Evolutionary conservation across 2,888 invertebrate genomes (phyloP).

Genomic region (Lamproptera curius): DNA sequence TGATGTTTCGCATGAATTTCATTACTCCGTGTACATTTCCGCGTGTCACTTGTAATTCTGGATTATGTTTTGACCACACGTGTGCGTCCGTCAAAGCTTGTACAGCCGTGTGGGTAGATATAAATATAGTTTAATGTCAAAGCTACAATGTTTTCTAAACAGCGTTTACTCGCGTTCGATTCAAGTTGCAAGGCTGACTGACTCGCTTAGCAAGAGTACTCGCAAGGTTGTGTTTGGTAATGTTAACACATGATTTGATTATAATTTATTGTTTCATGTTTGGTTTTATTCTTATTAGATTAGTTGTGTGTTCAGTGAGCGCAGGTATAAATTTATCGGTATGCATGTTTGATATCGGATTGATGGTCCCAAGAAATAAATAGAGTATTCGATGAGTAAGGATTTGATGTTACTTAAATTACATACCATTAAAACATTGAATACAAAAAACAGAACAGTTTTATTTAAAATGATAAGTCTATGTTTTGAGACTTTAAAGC

Average conservation of each 20-base stretch:
- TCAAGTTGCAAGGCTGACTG: constrained; percentile 13
- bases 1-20: background rate
- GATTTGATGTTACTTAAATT: too few species aligned
- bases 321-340: background rate
- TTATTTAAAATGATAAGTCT: too few species aligned
- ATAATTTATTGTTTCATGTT: constrained; percentile 9
- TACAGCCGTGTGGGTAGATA: background rate
- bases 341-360: too few species aligned
- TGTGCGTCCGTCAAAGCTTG: constrained; percentile 3
- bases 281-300: background rate
- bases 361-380: too few species aligned
- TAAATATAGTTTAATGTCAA: constrained; percentile 8
- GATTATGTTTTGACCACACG: background rate
- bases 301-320: background rate
- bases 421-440: too few species aligned
- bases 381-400: too few species aligned
- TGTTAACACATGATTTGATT: constrained; percentile 6
- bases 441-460: too few species aligned
- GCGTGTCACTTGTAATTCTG: constrained; percentile 1
- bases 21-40: background rate
- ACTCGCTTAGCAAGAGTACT: constrained; percentile 14
- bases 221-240: constrained; percentile 17
- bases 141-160: constrained; percentile 12
- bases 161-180: constrained; percentile 10
- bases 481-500: too few species aligned